phyloP scores from a whole-genome alignment of 2,797 vertebrate genomes.

The Tapera naevia region DNA sequence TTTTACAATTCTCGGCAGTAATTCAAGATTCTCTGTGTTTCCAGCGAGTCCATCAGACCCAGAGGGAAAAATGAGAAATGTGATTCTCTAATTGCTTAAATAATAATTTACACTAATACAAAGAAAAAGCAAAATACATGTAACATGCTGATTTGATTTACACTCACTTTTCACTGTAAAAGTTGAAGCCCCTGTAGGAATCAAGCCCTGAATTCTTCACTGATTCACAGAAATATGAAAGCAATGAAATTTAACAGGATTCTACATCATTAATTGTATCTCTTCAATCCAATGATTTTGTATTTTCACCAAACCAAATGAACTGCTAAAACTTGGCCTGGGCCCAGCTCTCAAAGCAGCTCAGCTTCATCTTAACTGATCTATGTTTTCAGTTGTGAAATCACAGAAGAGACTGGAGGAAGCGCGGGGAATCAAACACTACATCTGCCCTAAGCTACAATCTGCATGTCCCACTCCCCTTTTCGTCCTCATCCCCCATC shows the following conservation, averaged over 20 bases:
- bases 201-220: background rate
- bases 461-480: background rate
- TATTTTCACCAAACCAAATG: conserved; percentile 43
- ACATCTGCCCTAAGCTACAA: background rate
- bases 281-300: conserved; percentile 43
- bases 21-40: background rate
- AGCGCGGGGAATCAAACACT: background rate
- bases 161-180: background rate
- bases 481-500: background rate
- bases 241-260: background rate
- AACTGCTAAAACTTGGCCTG: conserved; percentile 16
- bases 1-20: background rate
- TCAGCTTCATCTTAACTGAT: background rate
- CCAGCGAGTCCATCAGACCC: background rate
- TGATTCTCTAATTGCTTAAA: background rate
- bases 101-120: background rate
- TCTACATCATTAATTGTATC: background rate
- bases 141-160: background rate
- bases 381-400: background rate
- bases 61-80: background rate
- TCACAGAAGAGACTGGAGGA: background rate
- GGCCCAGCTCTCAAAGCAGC: conserved; percentile 2
- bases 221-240: background rate
- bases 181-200: background rate
- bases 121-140: background rate